phyloP scores from a whole-genome alignment of 1,140 invertebrate genomes.

The Platorchestia sp. region DNA sequence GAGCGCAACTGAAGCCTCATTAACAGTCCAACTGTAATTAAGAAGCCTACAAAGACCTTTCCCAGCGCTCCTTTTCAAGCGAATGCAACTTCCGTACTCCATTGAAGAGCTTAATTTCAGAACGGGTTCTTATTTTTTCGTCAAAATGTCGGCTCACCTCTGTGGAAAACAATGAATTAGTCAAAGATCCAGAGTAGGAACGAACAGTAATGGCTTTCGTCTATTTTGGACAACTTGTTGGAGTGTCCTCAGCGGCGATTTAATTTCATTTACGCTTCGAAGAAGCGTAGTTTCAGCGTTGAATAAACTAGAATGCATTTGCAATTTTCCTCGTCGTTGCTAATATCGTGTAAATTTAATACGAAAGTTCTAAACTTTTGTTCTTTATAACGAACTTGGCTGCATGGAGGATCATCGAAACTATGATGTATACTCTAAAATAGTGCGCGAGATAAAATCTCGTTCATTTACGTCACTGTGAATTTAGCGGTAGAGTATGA shows the following conservation, averaged over 20 bases:
- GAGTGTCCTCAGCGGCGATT: not conserved
- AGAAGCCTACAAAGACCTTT: conserved; percentile 46
- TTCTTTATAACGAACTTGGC: too few species aligned
- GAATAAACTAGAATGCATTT: not conserved
- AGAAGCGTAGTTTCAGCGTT: not conserved
- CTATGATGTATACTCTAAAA: too few species aligned
- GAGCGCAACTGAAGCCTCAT: not conserved
- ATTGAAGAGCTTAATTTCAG: not conserved
- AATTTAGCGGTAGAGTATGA: too few species aligned
- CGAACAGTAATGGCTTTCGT: not conserved
- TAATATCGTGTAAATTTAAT: not conserved
- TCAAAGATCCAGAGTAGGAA: not conserved
- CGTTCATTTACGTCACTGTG: too few species aligned
- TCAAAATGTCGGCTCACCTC: not conserved
- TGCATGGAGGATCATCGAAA: too few species aligned
- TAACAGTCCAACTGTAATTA: not conserved
- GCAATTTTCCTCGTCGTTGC: not conserved
- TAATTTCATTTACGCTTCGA: not conserved
- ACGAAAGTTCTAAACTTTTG: not conserved
- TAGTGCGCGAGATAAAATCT: too few species aligned
- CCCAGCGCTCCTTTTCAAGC: not conserved
- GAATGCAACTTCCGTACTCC: conserved; percentile 9
- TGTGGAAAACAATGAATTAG: not conserved
- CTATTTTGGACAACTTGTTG: not conserved
- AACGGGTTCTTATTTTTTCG: not conserved